phyloP scores from a whole-genome alignment of 2,113 vertebrate genomes.

The human (Homo sapiens) region GRCh38 chr6:29341001-29341500 shows the following conservation, averaged over 20 bases:
- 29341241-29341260: not conserved
- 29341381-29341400: not conserved
- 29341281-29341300: not conserved
- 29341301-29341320: not conserved
- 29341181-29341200: not conserved
- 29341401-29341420: not conserved
- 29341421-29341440: not conserved
- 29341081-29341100: not conserved
- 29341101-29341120: not conserved
- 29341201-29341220: not conserved
- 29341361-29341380: not conserved
- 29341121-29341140: not conserved
- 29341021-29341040: too few species aligned
- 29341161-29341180: not conserved
- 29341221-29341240: not conserved
- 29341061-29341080: too few species aligned
- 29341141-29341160: not conserved
- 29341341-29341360: not conserved
- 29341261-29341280: not conserved
- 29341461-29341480: not conserved
- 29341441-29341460: not conserved
- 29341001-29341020: too few species aligned
- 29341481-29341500: not conserved
- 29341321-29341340: not conserved
- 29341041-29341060: too few species aligned